Conservation (phyloP, 2,113 vertebrate genomes). For the Felis catus region DNA sequence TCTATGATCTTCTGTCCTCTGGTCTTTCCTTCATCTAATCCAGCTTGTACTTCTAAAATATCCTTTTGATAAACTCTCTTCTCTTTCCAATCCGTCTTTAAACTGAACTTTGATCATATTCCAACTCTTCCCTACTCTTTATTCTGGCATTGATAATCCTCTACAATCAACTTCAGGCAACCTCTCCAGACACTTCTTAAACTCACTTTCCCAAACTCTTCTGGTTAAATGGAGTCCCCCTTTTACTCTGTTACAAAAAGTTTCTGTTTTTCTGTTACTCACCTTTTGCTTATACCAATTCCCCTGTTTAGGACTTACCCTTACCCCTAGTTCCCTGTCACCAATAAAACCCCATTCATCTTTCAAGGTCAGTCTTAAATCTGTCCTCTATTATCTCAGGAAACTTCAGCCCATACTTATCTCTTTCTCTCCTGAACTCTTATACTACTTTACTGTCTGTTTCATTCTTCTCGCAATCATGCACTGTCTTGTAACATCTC, state of each 20-base stretch:
- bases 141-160: background rate
- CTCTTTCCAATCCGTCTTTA: background rate
- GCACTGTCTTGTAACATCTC: background rate
- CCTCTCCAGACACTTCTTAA: background rate
- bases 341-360: constrained; percentile 34
- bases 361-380: constrained; percentile 48
- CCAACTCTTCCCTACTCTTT: background rate
- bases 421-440: constrained; percentile 6
- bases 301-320: background rate
- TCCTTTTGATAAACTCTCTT: background rate
- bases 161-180: background rate
- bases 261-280: constrained; percentile 15
- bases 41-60: background rate
- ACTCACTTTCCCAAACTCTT: background rate
- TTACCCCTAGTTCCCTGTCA: background rate
- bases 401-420: background rate
- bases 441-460: constrained; percentile 45
- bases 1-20: background rate
- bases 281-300: constrained; percentile 12
- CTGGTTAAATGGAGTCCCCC: background rate
- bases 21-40: background rate
- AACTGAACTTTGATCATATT: constrained; percentile 33
- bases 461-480: constrained; percentile 38
- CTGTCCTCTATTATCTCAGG: constrained; percentile 18
- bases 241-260: background rate